Conservation (phyloP, 2,797 vertebrate species). For the Pangasius macronema region DNA sequence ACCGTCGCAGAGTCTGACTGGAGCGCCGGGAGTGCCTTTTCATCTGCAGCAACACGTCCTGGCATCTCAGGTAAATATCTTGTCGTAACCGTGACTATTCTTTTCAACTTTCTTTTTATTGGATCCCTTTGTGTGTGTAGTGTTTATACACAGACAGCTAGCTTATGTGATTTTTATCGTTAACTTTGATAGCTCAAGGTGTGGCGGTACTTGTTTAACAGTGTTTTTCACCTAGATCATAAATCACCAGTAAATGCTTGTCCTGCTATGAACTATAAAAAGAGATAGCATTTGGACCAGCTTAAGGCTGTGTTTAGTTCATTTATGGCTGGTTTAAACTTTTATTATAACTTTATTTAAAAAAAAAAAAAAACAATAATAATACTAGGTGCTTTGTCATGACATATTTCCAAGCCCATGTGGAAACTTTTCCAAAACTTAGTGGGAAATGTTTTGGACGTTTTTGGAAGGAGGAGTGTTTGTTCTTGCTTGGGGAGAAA, state of each 20-base stretch:
- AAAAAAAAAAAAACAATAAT: no score
- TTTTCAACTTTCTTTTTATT: background rate
- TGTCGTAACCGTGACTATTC: background rate
- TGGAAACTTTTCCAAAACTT: background rate
- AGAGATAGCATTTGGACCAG: background rate
- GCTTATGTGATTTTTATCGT: background rate
- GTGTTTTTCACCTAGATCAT: background rate
- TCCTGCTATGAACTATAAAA: background rate
- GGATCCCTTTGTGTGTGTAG: background rate
- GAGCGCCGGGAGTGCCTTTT: conserved; percentile 87
- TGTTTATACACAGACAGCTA: background rate
- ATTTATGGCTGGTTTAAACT: background rate
- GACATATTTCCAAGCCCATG: background rate
- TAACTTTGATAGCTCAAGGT: conserved; percentile 18
- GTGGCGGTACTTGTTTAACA: conserved; percentile 3
- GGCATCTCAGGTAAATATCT: conserved; percentile 89
- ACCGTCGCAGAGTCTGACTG: conserved; percentile 84
- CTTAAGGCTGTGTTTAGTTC: background rate
- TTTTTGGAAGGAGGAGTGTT: background rate
- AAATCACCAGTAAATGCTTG: background rate
- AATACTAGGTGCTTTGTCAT: background rate
- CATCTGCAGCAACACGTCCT: conserved; percentile 96
- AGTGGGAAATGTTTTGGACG: background rate
- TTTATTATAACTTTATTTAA: background rate
- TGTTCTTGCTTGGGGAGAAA: background rate